Evolutionary conservation across 2,113 vertebrate genomes (phyloP), one percentile per base, ranked within the genome.

Genomic region (Orthonyx spaldingii): DNA sequence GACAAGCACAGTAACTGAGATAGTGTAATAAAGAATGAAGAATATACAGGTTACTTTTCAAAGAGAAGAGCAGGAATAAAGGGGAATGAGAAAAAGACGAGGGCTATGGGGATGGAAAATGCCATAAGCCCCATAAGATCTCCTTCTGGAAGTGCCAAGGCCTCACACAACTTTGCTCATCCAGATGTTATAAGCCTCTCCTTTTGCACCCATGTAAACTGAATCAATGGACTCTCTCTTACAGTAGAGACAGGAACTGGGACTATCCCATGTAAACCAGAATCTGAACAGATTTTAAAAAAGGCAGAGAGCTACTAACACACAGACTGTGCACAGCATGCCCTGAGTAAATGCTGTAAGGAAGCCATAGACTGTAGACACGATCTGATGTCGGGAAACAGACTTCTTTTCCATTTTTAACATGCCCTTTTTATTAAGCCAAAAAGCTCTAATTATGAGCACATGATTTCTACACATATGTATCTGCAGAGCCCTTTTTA

Each of bases 61-160:
- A 88, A 70, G 16, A 47, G 50, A 52, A 83, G 66, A 70, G 37
- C 1, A 90, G 35, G 27, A 86, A 56, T 84, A 84, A 72, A 0
- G 0, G 14, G 14, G 12, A 63, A 64, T 12, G 19, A 76, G 23
- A 30, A 86, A 84, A 80, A 87, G 23, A 33, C 14, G 14, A 72
- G 18, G 30, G 21, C 41, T 64, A 12, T 2, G 2, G 11, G 16
- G 19, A 69, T 13, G 4, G 55, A 69, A 61, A 87, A 82, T 0
- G 0, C 32, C 16, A 0, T 32, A 81, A 84, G 24, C 9, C 5
- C 32, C 27, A 65, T 0, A n/a, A 13, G 12, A 74, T 20, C 35
- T 64, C 26, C 63, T 83, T 52, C 65, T 49, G 9, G 49, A 77
- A n/a, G 14, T 44, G 37, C n/a, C 26, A 89, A 74, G 33, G 64